Base-by-base conservation (phyloP, 2,113 vertebrate genomes). In the Protomyctophum bolini region DNA sequence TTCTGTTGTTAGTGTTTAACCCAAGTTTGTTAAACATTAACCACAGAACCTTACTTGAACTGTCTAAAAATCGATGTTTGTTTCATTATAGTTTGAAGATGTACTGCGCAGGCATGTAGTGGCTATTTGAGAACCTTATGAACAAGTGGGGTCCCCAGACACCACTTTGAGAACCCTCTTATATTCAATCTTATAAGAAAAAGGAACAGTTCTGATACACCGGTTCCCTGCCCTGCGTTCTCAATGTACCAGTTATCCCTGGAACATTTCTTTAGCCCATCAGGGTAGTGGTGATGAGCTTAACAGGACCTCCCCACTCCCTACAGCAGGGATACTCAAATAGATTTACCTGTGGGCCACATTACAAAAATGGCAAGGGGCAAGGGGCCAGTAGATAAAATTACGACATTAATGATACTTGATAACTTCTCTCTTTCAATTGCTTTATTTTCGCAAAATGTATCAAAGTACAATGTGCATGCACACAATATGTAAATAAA, bases 1-100 rank as follows among this genome's bases (percentile, higher is more conserved):
- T 60, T 14, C 14, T 46, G 14, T 68, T n/a, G 56, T 64, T 63
- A 59, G 28, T 79, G 68, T 80, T 81, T 86, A 81, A 86, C 66
- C 10, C n/a, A 54, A 72, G 67, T 21, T 21, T 21, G 21, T 72
- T 56, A 82, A 84, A 82, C 68, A 79, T 15, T 59, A 63, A 64
- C 56, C 21, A 68, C 14, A 46, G 14, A 14, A 60, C 52, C 51
- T 4, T 9, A 28, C 8, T 41, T 2, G n/a, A 15, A 14, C 11
- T 5, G 12, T 47, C 14, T 28, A 45, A 65, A 56, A 21, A 21
- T 21, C 21, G 21, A 21, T 21, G 21, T 12, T 45, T 41, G 28
- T 47, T 14, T 47, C 8, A 3, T 12, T 62, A 10, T 14, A 6
- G n/a, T 50, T 50, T 41, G 10, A 50, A 10, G 10, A 6, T 55